These are phyloP conservation scores for Coptodon bakossiorum DNA, from an alignment of 2,113 vertebrate species.

Conservation along the genomic window DNA sequence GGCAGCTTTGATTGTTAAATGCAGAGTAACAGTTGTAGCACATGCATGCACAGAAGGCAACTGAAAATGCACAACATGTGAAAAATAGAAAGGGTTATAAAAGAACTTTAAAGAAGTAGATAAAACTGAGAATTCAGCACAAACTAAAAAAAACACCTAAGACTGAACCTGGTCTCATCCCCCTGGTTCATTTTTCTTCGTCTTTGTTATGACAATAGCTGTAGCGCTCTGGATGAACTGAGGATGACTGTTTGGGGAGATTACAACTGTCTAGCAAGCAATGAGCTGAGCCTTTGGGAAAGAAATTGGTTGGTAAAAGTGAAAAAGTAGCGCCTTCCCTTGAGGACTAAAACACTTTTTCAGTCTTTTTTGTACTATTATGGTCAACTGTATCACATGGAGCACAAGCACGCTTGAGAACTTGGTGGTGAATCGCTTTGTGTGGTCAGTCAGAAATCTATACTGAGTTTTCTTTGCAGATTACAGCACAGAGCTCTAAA, in stretches of 20 bases:
- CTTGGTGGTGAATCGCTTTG: background rate
- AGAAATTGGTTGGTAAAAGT: background rate
- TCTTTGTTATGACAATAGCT: background rate
- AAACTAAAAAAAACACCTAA: background rate
- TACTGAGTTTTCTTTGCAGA: background rate
- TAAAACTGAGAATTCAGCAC: background rate
- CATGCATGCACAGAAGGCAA: background rate
- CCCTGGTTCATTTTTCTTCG: background rate
- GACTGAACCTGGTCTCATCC: background rate
- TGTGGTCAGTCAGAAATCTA: background rate
- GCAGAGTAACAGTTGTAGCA: background rate
- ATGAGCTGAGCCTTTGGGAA: background rate
- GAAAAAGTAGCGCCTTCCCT: background rate
- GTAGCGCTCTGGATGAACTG: background rate
- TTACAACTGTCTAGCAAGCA: background rate
- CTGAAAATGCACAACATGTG: background rate
- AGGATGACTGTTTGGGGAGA: background rate
- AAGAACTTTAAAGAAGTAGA: background rate
- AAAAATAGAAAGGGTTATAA: background rate
- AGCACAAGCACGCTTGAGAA: background rate
- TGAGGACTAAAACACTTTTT: background rate
- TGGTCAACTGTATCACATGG: background rate
- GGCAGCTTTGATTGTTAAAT: background rate
- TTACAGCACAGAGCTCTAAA: background rate
- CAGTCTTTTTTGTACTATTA: background rate